Evolutionary conservation across 2,888 invertebrate genomes (phyloP), one percentile per base, ranked within the genome.

Genomic region (Charanyca ferruginea): DNA sequence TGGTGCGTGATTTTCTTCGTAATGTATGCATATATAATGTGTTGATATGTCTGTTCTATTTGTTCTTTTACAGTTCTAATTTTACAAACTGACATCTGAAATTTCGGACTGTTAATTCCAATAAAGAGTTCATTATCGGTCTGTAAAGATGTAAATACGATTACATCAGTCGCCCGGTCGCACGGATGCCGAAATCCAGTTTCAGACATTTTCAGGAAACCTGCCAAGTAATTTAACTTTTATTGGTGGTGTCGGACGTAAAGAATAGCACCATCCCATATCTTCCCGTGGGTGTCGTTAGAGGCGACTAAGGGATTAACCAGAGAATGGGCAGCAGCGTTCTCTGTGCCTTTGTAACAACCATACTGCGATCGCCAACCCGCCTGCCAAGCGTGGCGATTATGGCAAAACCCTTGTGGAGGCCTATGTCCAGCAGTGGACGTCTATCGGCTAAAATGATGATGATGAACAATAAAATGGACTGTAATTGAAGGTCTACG

Each of bases 61-160:
- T 25, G 52, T 38, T 23, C 11, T 11, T 35, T 35, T 11, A 35
- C n/a, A 8, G 11, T 57, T 23, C 13, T 16, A 1, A 7, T 38
- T 0, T 6, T n/a, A n/a, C 3, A n/a, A 8, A 32, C 8, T 9
- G n/a, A n/a, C n/a, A n/a, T n/a, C n/a, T n/a, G 32, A 13, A 45
- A 49, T 51, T 63, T 54, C 35, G 42, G 38, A 48, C 13, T 32
- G 38, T 48, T 58, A 49, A 70, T 58, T 53, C 64, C 57, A 73
- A 70, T 73, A 55, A 71, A 70, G 49, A 51, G 38, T 51, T 8
- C 32, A 52, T 51, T 52, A 57, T 48, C 49, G 57, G 47, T 42
- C 55, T 45, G 55, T 72, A 45, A 53, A 74, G 59, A 74, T 74
- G 77, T 72, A 60, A 77, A 74, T 74, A 53, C 44, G 51, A 72